A percentile compares a stretch with the other conserved stretches of the same genome.
phyloP scores from a whole-genome alignment of 2,113 vertebrate species.

The Microcebus griseorufus region DNA sequence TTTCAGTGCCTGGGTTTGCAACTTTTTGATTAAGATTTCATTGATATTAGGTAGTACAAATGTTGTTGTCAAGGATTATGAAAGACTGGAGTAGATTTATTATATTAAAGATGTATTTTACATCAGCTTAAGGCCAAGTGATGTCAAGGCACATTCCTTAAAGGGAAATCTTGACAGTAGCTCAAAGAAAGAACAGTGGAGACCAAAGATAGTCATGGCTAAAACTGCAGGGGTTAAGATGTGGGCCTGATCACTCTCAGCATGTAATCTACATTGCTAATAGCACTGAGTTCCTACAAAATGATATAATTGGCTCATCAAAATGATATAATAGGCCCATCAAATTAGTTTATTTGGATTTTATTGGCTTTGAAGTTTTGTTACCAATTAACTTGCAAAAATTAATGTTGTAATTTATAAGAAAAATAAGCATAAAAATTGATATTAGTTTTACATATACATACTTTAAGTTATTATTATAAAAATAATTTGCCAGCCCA shows the following conservation, averaged over 20 bases:
- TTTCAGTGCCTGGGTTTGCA: neutral
- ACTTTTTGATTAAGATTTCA: neutral
- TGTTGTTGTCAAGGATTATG: neutral
- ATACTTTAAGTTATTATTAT: conserved; percentile 12
- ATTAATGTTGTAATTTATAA: neutral
- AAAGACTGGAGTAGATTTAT: neutral
- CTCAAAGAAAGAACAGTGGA: neutral
- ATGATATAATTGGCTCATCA: neutral
- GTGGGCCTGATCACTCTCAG: neutral
- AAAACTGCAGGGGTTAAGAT: neutral
- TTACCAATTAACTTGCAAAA: neutral
- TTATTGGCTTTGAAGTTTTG: neutral
- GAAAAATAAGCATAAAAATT: neutral
- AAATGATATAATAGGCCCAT: neutral
- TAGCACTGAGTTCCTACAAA: neutral
- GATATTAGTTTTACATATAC: neutral
- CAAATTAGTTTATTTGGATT: neutral
- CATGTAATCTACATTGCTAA: neutral
- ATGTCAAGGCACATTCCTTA: neutral
- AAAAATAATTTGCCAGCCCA: neutral
- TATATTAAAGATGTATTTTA: neutral
- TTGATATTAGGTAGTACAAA: neutral
- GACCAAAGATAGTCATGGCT: neutral
- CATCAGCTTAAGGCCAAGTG: neutral
- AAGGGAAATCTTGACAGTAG: neutral